Conservation (phyloP, 64 coral and sea anemone genomes). For the Pocillopora damicornis region DNA sequence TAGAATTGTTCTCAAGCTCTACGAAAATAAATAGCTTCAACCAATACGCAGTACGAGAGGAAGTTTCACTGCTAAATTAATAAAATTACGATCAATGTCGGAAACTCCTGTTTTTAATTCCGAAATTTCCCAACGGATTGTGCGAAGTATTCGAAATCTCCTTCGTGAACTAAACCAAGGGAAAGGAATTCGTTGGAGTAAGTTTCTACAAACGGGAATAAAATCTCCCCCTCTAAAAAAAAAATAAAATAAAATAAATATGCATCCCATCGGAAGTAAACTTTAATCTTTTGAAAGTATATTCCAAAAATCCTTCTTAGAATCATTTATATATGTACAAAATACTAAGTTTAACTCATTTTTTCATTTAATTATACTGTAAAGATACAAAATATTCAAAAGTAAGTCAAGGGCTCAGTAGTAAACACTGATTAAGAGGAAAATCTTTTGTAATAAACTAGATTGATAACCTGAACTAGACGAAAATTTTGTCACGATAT, state of each 20-base stretch:
- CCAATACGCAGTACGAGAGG: neutral
- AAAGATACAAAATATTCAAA: no score
- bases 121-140: neutral
- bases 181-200: neutral
- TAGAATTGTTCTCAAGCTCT: neutral
- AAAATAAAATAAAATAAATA: no score
- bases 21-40: neutral
- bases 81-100: neutral
- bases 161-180: neutral
- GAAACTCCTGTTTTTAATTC: neutral
- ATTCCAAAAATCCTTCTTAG: no score
- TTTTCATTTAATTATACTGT: no score
- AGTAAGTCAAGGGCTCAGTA: no score
- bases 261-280: no score
- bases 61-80: neutral
- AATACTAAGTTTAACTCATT: no score
- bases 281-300: no score
- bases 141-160: neutral
- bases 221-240: neutral
- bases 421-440: neutral
- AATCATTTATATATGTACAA: no score
- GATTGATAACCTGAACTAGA: neutral
- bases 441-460: neutral
- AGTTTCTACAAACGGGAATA: neutral
- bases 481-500: neutral